These are phyloP conservation scores for Linyphia triangularis DNA, from an alignment of 2,888 invertebrate species.

Conservation along the genomic window DNA sequence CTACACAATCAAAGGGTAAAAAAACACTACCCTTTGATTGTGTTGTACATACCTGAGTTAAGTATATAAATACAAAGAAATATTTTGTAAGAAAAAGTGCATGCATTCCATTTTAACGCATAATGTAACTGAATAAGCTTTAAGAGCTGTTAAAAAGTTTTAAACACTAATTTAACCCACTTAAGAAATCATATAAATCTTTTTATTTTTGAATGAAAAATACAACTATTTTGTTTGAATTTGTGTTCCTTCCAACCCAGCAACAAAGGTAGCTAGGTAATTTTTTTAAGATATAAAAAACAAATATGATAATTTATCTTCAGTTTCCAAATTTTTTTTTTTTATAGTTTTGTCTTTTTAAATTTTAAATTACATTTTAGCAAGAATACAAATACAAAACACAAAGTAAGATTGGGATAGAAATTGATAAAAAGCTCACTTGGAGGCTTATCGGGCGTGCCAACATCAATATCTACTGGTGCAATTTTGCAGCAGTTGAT, in stretches of 20 bases:
- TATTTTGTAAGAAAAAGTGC: too few species aligned
- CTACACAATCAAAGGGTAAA: too few species aligned
- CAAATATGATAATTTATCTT: background rate
- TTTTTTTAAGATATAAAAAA: background rate
- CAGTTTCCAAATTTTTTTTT: background rate
- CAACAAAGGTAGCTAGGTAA: background rate
- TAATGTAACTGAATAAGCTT: too few species aligned
- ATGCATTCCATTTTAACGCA: too few species aligned
- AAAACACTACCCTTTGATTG: too few species aligned
- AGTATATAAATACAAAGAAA: too few species aligned
- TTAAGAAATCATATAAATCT: background rate
- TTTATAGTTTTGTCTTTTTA: background rate
- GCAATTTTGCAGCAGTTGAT: slow-evolving; percentile 84
- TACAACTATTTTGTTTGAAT: background rate
- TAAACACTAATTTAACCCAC: background rate
- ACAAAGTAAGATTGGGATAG: background rate
- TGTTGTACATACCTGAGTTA: too few species aligned
- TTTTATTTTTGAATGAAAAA: background rate
- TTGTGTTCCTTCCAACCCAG: background rate
- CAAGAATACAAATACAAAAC: background rate
- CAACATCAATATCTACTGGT: slow-evolving; percentile 79
- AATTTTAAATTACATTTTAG: background rate
- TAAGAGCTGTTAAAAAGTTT: too few species aligned
- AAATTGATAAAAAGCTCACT: slow-evolving; percentile 78
- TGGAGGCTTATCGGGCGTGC: slow-evolving; percentile 77